phyloP scores from a whole-genome alignment of 2,888 invertebrate species.

The Leucophenga maculata region DNA sequence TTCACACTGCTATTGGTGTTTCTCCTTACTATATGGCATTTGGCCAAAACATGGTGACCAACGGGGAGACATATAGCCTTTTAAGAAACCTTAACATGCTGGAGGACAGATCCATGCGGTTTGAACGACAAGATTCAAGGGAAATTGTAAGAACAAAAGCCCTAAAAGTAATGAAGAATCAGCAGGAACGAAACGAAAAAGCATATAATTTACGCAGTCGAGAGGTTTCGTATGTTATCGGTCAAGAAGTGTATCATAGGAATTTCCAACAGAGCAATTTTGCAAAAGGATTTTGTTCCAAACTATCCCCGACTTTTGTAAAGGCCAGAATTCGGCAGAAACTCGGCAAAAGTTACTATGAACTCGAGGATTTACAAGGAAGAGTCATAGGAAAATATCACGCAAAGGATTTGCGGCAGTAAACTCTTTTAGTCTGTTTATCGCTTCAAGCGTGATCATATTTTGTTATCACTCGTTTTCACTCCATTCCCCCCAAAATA shows the following conservation, averaged over 20 bases:
- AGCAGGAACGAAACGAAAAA: conserved; percentile 6
- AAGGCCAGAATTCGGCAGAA: too few species aligned
- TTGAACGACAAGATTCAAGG: conserved; percentile 11
- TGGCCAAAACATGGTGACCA: conserved; percentile 22
- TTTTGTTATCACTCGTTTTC: too few species aligned
- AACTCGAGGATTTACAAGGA: too few species aligned
- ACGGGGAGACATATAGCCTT: conserved; percentile 15
- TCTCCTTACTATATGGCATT: neutral
- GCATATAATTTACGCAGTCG: conserved; percentile 20
- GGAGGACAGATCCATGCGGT: conserved; percentile 19
- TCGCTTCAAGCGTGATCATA: too few species aligned
- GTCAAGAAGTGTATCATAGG: conserved; percentile 17
- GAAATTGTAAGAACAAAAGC: conserved; percentile 11
- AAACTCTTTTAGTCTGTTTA: too few species aligned
- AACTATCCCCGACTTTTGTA: neutral
- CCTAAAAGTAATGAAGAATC: neutral
- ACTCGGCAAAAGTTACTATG: neutral
- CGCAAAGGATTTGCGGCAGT: neutral
- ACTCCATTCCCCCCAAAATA: too few species aligned
- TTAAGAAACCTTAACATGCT: conserved; percentile 24
- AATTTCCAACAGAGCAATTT: neutral
- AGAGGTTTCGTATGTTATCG: neutral
- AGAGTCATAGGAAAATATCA: neutral
- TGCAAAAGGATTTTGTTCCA: neutral
- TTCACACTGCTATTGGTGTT: conserved; percentile 27